Evolutionary conservation across 1,140 invertebrate species (phyloP).

Genomic region (Acromyrmex echinatior): DNA sequence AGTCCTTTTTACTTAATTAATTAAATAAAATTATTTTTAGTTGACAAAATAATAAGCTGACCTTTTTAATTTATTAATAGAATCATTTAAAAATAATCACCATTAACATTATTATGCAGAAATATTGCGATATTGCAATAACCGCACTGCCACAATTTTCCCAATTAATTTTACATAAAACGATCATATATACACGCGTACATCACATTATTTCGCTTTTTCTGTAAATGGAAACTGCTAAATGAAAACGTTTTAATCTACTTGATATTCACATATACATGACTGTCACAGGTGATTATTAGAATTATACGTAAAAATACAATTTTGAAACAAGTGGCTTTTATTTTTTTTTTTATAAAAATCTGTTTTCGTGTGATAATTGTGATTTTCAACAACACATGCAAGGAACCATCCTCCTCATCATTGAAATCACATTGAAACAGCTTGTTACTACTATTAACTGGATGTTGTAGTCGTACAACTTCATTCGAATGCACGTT

Average conservation of each 20-base stretch:
- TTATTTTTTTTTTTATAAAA: not conserved
- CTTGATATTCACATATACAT: not conserved
- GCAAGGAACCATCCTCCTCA: too few relatives aligned
- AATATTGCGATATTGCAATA: constrained; percentile 29
- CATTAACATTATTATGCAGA: constrained; percentile 3
- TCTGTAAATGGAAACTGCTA: not conserved
- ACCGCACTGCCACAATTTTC: constrained; percentile 4
- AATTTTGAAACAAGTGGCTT: not conserved
- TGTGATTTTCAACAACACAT: not conserved
- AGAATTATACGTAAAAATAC: not conserved
- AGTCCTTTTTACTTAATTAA: not conserved
- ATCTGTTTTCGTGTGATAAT: not conserved
- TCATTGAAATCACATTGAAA: constrained; percentile 26
- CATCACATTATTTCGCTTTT: constrained; percentile 16
- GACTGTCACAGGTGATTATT: not conserved
- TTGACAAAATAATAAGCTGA: not conserved
- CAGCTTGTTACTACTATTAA: constrained; percentile 45
- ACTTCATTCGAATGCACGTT: constrained; percentile 46
- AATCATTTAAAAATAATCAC: not conserved
- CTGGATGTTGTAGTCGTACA: constrained; percentile 20
- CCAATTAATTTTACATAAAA: constrained; percentile 25
- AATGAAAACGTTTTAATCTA: constrained; percentile 17
- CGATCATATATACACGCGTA: not conserved
- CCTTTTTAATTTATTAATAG: not conserved
- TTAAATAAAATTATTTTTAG: not conserved